Evolutionary conservation across 2,888 invertebrate species (phyloP), one percentile per base, ranked within the genome.

Genomic region (Sympetrum striolatum): DNA sequence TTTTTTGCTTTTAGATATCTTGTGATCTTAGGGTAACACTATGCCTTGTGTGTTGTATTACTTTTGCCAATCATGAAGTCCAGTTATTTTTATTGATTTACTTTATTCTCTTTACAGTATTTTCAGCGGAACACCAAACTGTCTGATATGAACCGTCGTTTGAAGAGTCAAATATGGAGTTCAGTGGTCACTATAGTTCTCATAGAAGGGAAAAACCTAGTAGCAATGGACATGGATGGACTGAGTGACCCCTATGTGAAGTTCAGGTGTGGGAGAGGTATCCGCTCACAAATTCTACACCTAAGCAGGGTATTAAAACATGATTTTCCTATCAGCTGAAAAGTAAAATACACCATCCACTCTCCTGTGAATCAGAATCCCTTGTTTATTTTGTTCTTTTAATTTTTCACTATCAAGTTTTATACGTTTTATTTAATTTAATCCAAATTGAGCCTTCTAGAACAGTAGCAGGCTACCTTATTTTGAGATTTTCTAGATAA

Each of bases 101-200:
- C 90, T 90, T 80, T 90, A 90, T 91, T 90, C 92, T 92, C 90
- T 92, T 95, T 95, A 0, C 95, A 98, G 98, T 97, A 97, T 93
- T 96, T 97, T 92, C 96, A 97, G 93, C 96, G 96, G 93, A 97
- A 96, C 93, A 96, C 96, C 91, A 95, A 96, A 93, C 94, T 97
- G 92, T 96, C 96, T 79, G 98, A 98, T 93, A 96, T 97, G 91
- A 97, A 97, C 93, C 96, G 97, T 93, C 95, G 97, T 91, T 94
- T 98, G 90, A 99, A 98, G 94, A 98, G 97, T 48, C 99, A 99
- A 94, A 98, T 98, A 93, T 99, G 99, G 99, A 98, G 98, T 93
- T 98, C 98, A 3, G 98, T 99, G 91, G 98, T 99, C 64, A 99
- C 99, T 91, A 98, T 99, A 92, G 97, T 99, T n/a, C 95, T 99